Conservation (phyloP, 2,113 vertebrate genomes). For the Perccottus glenii region DNA sequence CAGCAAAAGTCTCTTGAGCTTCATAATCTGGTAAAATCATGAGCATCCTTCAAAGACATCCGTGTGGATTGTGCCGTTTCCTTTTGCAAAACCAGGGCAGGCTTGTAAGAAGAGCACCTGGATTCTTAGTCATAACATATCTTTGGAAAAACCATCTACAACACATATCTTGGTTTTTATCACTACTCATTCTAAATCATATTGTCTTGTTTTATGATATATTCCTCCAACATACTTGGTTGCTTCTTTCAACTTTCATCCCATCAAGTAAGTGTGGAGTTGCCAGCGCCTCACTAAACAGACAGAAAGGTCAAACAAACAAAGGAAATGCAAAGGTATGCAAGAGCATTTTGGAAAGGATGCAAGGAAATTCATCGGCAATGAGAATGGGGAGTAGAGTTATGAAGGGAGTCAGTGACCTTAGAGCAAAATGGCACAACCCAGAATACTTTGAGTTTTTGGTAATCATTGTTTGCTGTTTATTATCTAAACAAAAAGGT, state of each 20-base stretch:
- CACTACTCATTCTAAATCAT: background rate
- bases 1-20: slow-evolving; percentile 30
- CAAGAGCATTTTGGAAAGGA: slow-evolving; percentile 29
- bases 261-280: background rate
- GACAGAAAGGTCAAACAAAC: slow-evolving; percentile 29
- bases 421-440: background rate
- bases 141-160: no score
- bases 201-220: background rate
- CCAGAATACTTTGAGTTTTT: background rate
- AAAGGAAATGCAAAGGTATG: slow-evolving; percentile 32
- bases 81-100: slow-evolving; percentile 9
- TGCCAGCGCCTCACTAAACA: background rate
- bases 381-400: slow-evolving; percentile 54
- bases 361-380: slow-evolving; percentile 34
- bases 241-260: background rate
- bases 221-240: background rate
- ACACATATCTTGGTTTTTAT: background rate
- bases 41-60: slow-evolving; percentile 40
- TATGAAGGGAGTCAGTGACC: slow-evolving; percentile 39
- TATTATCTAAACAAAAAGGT: background rate
- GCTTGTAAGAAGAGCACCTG: slow-evolving; percentile 8
- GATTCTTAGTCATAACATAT: background rate
- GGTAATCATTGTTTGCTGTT: background rate
- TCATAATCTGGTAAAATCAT: slow-evolving; percentile 50
- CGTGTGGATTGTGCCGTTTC: background rate